Base-by-base conservation (phyloP, 2,888 invertebrate genomes). In the Mycalesis mineus region DNA sequence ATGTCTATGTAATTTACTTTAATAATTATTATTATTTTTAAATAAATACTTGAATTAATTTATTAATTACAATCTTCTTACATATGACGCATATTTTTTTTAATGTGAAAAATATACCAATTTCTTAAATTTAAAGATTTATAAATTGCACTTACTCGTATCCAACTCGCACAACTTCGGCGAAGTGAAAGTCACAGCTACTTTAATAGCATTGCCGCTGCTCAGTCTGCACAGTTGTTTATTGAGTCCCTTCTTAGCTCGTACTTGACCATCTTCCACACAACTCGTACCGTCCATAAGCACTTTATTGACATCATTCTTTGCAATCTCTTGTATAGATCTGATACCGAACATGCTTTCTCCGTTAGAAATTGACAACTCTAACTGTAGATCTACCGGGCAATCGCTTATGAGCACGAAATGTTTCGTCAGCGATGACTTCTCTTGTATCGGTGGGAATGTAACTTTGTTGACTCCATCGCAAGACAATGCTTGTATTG, bases 371-470 rank as follows among this genome's bases (percentile, higher is more conserved):
- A 88, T 65, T 0, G 80, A 78, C 14, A 89, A 62, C 33, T 78
- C 78, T 14, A 89, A 60, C 54, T 83, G 79, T 36, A 89, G 69
- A 66, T 88, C 85, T 0, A 71, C 78, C 0, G 83, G 78, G 57
- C 83, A 86, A 55, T 88, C 85, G 57, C 86, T 88, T 22, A 86
- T 66, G 0, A 89, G 72, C 0, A 88, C 80, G 40, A 88, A 81
- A 1, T 78, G 78, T 59, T 82, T 88, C 0, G 73, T 68, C 0
- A 75, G 45, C 0, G 70, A 63, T 2, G 73, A 62, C 7, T 72
- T 78, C 47, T 86, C 86, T 61, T 74, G 77, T 42, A 78, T 72
- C 0, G 80, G 71, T 6, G 82, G 78, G 57, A 85, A 88, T 0
- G 64, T 69, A 0, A 88, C 62, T 61, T 78, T 81, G 54, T 88